phyloP scores from a whole-genome alignment of 92 coral and sea anemone species.

The Parazoanthus atlanticus region DNA sequence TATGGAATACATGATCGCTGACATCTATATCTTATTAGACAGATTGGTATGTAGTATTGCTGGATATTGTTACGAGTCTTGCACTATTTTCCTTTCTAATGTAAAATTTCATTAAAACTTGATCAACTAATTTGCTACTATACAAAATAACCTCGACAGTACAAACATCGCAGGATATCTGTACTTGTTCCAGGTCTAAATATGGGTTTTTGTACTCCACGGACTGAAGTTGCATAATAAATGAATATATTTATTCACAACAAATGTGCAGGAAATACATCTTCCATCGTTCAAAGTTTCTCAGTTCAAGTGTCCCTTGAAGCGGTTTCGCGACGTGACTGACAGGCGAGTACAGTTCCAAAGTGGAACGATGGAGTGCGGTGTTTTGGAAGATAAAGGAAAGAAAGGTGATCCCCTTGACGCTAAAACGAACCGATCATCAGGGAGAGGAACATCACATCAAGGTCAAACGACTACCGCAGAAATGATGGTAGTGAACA shows the following conservation, averaged over 20 bases:
- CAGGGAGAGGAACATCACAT: background rate
- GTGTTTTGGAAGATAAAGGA: background rate
- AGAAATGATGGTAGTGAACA: background rate
- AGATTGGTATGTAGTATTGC: no score
- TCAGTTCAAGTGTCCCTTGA: conserved; percentile 39
- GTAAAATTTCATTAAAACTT: no score
- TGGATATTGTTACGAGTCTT: no score
- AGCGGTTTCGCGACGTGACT: conserved; percentile 33
- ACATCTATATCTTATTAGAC: no score
- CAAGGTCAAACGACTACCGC: background rate
- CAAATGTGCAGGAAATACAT: background rate
- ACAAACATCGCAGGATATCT: no score
- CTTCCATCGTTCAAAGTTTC: conserved; percentile 24
- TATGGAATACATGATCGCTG: background rate
- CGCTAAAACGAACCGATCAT: background rate
- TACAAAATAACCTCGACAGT: no score
- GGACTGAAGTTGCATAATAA: no score
- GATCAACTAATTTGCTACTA: no score
- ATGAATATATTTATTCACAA: no score
- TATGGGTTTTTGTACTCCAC: no score
- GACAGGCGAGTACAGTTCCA: conserved; percentile 33
- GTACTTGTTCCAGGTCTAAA: no score
- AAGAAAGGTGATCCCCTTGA: background rate
- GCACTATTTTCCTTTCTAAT: no score
- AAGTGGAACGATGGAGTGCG: background rate